A percentile compares a stretch with the other conserved stretches of the same genome.
Conservation (phyloP, 2,888 invertebrate genomes). For the Tenthredo livida region DNA sequence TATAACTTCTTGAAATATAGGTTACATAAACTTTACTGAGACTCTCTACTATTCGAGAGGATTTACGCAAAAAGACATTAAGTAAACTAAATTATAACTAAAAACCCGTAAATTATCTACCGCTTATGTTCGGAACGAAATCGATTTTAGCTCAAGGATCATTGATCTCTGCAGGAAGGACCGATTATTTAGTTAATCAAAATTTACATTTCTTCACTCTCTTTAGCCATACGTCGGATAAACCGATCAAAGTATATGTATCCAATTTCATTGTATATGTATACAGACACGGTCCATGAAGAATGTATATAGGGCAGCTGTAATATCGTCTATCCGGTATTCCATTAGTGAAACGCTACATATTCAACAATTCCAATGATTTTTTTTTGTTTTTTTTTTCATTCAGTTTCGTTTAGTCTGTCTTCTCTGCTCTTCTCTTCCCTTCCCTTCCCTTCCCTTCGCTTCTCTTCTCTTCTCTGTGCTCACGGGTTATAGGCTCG, state of each 20-base stretch:
- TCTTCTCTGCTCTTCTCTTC: neutral
- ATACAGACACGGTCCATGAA: neutral
- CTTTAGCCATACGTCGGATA: neutral
- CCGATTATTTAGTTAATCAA: constrained; percentile 32
- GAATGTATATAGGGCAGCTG: neutral
- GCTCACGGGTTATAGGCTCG: constrained; percentile 1
- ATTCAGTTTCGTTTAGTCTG: neutral
- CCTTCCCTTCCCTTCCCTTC: neutral
- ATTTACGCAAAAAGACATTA: neutral
- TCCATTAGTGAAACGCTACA: neutral
- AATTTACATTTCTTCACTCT: constrained; percentile 8
- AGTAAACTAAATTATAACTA: neutral
- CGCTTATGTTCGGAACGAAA: neutral
- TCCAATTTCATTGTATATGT: neutral
- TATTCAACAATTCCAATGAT: constrained; percentile 5
- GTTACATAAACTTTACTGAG: constrained; percentile 13
- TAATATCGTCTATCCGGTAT: constrained; percentile 6
- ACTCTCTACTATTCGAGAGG: neutral
- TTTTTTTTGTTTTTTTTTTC: neutral
- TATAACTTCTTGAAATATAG: constrained; percentile 30
- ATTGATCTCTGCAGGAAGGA: neutral
- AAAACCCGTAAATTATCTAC: neutral
- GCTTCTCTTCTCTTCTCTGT: neutral
- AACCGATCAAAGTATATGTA: constrained; percentile 21
- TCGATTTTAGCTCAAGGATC: neutral